A percentile compares a stretch with the other conserved stretches of the same genome.
Conservation (phyloP, 2,888 invertebrate species). For the Actias luna region DNA sequence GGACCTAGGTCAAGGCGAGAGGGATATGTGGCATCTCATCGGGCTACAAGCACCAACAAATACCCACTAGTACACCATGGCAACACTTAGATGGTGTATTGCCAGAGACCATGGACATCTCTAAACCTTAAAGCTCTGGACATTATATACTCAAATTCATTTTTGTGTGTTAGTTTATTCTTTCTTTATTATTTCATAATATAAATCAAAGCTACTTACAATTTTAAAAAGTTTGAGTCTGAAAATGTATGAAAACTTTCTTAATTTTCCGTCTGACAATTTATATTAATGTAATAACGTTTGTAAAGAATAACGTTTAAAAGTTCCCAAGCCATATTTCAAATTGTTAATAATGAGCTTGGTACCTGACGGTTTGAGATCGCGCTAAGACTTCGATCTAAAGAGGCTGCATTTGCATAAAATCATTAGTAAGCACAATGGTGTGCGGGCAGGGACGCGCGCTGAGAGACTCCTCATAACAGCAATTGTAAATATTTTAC, state of each 20-base stretch:
- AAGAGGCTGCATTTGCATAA: constrained; percentile 82
- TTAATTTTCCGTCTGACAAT: constrained; percentile 3
- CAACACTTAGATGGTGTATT: too few species aligned
- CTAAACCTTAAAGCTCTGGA: too few species aligned
- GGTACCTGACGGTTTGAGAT: constrained; percentile 80
- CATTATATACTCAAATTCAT: too few species aligned
- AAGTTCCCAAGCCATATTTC: constrained; percentile 76
- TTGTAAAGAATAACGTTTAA: constrained; percentile 42
- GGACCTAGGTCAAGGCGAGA: too few species aligned
- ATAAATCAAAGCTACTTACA: too few species aligned
- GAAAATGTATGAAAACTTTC: not conserved
- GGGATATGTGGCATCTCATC: too few species aligned
- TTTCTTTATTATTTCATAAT: too few species aligned
- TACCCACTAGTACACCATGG: too few species aligned
- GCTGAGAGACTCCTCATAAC: constrained; percentile 71
- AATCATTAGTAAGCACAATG: constrained; percentile 83
- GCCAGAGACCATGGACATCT: too few species aligned
- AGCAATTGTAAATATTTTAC: constrained; percentile 58
- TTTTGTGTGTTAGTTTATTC: too few species aligned
- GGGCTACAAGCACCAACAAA: too few species aligned
- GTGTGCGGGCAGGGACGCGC: constrained; percentile 78
- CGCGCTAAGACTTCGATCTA: constrained; percentile 82
- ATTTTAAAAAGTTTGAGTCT: too few species aligned
- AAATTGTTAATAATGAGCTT: constrained; percentile 80
- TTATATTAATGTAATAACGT: constrained; percentile 32